A percentile compares a stretch with the other conserved stretches of the same genome.
Evolutionary conservation across 2,113 vertebrate species (phyloP).

Genomic region (Ptilonorhynchus violaceus): DNA sequence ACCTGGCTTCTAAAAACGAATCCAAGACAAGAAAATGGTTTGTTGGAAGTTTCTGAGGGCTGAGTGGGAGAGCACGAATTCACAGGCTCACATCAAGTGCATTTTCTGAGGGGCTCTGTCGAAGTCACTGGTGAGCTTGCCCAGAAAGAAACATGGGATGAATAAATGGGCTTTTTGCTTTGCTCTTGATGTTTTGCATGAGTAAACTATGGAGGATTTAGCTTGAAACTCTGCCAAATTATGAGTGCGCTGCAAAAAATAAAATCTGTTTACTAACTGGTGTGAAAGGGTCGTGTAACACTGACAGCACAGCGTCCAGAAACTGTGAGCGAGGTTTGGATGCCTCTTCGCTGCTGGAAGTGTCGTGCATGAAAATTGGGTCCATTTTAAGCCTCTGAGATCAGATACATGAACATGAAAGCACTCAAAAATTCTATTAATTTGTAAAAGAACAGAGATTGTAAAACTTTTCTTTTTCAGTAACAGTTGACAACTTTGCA

Average conservation of each 20-base stretch:
- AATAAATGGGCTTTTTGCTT: not conserved
- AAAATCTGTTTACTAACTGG: not conserved
- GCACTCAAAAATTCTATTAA: not conserved
- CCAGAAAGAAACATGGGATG: not conserved
- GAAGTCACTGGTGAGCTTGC: not conserved
- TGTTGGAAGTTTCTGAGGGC: not conserved
- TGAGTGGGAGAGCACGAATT: not conserved
- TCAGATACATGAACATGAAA: not conserved
- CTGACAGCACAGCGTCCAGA: not conserved
- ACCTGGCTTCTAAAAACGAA: not conserved
- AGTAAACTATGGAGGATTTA: not conserved
- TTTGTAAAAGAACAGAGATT: not conserved
- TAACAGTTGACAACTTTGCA: not conserved
- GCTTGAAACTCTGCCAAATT: not conserved
- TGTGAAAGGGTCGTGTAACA: not conserved
- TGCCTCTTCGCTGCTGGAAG: not conserved
- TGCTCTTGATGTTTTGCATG: not conserved
- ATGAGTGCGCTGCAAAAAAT: not conserved
- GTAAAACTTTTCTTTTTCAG: not conserved
- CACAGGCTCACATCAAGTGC: not conserved
- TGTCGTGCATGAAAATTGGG: fast-evolving
- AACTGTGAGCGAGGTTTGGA: not conserved
- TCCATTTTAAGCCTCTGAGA: not conserved
- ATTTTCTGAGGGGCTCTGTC: not conserved
- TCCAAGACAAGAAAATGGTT: not conserved